phyloP scores from a whole-genome alignment of 1,140 invertebrate species.

The Drosophila lacertosa region DNA sequence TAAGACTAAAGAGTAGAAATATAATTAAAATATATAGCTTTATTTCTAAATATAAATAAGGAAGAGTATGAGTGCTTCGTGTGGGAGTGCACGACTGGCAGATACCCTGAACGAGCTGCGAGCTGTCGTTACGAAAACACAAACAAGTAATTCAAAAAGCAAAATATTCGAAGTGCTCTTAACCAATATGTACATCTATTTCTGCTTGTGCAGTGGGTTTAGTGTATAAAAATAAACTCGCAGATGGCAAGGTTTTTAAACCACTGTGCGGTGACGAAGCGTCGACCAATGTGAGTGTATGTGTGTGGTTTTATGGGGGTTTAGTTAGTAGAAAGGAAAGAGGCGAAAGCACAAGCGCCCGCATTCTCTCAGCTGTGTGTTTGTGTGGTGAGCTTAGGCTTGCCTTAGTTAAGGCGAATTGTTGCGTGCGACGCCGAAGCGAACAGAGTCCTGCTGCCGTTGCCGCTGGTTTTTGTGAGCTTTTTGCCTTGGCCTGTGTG shows the following conservation, averaged over 20 bases:
- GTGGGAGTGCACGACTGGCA: no score
- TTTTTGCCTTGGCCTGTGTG: slow-evolving; percentile 61
- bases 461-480: slow-evolving; percentile 59
- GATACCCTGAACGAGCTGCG: no score
- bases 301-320: slow-evolving; percentile 4
- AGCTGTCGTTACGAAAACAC: no score
- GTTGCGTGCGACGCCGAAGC: slow-evolving; percentile 63
- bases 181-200: neutral
- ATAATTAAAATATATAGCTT: no score
- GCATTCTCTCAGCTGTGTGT: slow-evolving; percentile 21
- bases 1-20: no score
- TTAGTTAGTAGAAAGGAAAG: slow-evolving; percentile 36
- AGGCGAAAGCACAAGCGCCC: slow-evolving; percentile 38
- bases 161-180: no score
- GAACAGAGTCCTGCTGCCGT: slow-evolving; percentile 40
- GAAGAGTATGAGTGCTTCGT: no score
- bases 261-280: slow-evolving; percentile 62
- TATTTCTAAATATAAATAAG: no score
- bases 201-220: neutral
- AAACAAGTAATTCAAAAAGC: no score
- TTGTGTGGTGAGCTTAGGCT: slow-evolving; percentile 63
- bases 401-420: slow-evolving; percentile 68
- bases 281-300: neutral
- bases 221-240: neutral
- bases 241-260: slow-evolving; percentile 16